A percentile compares a stretch with the other conserved stretches of the same genome.
Evolutionary conservation across 2,888 invertebrate species (phyloP).

Genomic region (Drosophila anomalipes): DNA sequence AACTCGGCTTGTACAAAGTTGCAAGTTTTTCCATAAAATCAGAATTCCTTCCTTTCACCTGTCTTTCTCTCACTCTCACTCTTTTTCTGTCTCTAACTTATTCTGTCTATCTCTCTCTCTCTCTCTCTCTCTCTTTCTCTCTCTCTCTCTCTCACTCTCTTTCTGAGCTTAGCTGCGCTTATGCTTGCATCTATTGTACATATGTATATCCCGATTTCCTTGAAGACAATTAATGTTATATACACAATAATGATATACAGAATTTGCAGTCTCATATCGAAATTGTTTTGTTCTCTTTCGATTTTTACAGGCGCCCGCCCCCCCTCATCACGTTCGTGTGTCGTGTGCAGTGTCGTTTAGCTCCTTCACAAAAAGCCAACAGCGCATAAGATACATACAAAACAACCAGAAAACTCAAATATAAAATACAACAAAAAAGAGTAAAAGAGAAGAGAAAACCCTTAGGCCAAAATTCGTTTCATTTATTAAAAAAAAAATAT

Average conservation of each 20-base stretch:
- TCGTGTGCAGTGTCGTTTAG: constrained; percentile 64
- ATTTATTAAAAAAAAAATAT: constrained; percentile 40
- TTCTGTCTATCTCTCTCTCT: constrained; percentile 9
- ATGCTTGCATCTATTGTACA: constrained; percentile 48
- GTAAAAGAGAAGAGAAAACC: constrained; percentile 16
- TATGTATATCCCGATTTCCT: constrained; percentile 30
- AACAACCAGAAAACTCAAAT: constrained; percentile 1
- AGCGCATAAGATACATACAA: constrained; percentile 58
- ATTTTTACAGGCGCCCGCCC: constrained; percentile 76
- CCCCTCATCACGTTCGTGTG: constrained; percentile 54
- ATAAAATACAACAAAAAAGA: constrained; percentile 26
- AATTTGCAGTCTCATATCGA: constrained; percentile 71
- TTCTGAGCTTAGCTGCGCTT: constrained; percentile 42
- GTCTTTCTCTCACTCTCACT: background rate
- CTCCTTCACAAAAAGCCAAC: constrained; percentile 44
- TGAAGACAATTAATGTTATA: constrained; percentile 29
- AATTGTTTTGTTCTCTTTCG: constrained; percentile 82
- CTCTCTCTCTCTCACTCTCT: constrained; percentile 13
- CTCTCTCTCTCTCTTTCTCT: constrained; percentile 15
- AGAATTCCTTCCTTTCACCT: constrained; percentile 1
- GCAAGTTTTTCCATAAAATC: constrained; percentile 11
- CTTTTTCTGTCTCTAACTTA: constrained; percentile 18
- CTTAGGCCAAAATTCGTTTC: constrained; percentile 2
- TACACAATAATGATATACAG: constrained; percentile 42
- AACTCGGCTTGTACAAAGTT: constrained; percentile 8